These are phyloP conservation scores for Heptranchias perlo DNA, from an alignment of 2,113 vertebrate species.

Conservation along the genomic window DNA sequence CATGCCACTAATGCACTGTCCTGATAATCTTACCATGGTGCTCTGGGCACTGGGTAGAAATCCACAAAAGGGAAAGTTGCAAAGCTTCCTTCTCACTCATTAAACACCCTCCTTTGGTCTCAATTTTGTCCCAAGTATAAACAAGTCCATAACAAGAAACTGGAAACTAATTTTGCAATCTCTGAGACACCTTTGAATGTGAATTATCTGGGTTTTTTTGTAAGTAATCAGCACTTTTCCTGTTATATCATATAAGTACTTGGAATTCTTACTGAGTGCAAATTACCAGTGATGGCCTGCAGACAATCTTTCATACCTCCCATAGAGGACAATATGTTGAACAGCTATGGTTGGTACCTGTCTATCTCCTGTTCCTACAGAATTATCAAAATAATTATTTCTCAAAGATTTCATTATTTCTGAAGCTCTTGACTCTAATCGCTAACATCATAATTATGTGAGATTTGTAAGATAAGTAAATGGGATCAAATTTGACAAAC, in stretches of 20 bases:
- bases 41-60: too few relatives aligned
- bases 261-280: background rate
- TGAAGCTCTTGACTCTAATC: background rate
- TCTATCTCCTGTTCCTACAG: background rate
- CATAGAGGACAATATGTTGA: background rate
- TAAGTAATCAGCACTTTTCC: background rate
- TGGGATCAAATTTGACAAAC: background rate
- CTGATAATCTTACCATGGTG: background rate
- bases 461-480: background rate
- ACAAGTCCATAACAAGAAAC: background rate
- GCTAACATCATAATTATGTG: background rate
- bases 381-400: background rate
- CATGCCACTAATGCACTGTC: background rate
- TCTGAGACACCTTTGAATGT: background rate
- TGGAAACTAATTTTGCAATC: background rate
- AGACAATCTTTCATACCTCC: background rate
- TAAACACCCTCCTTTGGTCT: background rate
- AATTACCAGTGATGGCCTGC: background rate
- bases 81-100: background rate
- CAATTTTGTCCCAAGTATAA: background rate
- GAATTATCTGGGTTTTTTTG: background rate
- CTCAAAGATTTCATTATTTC: background rate
- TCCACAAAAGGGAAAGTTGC: background rate
- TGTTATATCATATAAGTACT: background rate
- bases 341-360: background rate